Conservation (phyloP, 92 coral and sea anemone species). For the Bergia sp. region DNA sequence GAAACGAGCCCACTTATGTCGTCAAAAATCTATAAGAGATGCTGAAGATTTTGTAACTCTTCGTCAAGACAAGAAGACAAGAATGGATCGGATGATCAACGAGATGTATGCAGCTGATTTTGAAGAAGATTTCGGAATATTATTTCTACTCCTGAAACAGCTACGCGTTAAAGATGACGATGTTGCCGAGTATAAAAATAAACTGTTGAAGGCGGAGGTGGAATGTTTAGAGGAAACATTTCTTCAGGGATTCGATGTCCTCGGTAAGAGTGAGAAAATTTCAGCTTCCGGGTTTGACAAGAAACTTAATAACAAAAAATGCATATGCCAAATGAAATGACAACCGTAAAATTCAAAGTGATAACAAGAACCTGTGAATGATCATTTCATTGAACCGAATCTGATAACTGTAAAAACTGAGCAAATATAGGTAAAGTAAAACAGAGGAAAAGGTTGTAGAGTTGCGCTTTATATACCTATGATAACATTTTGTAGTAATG, state of each 20-base stretch:
- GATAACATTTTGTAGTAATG: too few species aligned
- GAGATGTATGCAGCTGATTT: conserved; percentile 45
- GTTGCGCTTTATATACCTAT: too few species aligned
- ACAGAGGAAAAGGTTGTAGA: too few species aligned
- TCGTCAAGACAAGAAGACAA: conserved; percentile 5
- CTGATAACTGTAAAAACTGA: neutral
- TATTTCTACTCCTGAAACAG: conserved; percentile 9
- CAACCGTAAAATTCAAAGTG: neutral
- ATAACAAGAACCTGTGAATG: neutral
- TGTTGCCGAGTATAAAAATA: conserved; percentile 18
- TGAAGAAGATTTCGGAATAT: conserved; percentile 25
- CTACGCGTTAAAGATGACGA: conserved; percentile 1
- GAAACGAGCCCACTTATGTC: neutral
- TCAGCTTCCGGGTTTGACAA: neutral
- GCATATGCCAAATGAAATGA: neutral
- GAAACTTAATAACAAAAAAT: too few species aligned
- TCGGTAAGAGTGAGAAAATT: neutral
- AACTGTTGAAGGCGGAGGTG: conserved; percentile 20
- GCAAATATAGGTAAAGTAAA: too few species aligned
- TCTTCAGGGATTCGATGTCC: conserved; percentile 8
- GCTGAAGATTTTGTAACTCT: neutral
- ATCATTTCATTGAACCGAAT: neutral
- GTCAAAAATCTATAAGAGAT: neutral
- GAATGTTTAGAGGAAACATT: conserved; percentile 20
- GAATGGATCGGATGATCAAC: conserved; percentile 16